Evolutionary conservation across 1,140 invertebrate species (phyloP), one percentile per base, ranked within the genome.

Genomic region (Sweltsa coloradensis): DNA sequence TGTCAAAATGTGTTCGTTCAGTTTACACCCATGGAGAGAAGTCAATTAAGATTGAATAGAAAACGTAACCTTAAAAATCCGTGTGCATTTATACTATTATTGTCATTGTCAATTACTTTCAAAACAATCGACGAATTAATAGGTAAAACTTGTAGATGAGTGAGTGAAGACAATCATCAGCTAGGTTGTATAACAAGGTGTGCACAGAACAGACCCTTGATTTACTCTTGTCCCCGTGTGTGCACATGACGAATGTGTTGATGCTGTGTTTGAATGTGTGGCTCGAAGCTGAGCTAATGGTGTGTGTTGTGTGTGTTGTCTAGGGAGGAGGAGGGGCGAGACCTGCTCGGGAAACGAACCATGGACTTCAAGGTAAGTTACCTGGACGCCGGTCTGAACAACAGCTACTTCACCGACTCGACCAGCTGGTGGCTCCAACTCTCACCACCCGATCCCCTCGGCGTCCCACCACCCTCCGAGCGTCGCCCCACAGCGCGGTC

Each of bases 281-380:
- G 7, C 34, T 34, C 14, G 5, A 5, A 4, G 4, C 19, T 47
- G 34, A 3, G 24, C n/a, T 45, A 16, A 22, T 1, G 1, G n/a
- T 22, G 22, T 13, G 1, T 47, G 36, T 5, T 1, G n/a, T 51
- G 24, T 27, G 52, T 50, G 45, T 56, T 56, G 40, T 73, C 16
- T 69, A 95, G 92, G 82, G 93, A 97, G 63, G 95, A 98, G 69
- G 95, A 98, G 75, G 95, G 94, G 11, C 78, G 90, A 45, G 94
- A 98, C 70, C 68, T 97, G 25, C 75, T 96, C 6, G 90, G 91
- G 5, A 97, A 97, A 66, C 78, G 95, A 45, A 97, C 93, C 1
- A 97, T 96, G 87, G 94, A 97, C 64, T 97, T 97, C 62, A 98
- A 98, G 76, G 90, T 97, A 16, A 96, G 92, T 57, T 97, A 97